These are phyloP conservation scores for Cossypha dichroa DNA, from an alignment of 2,797 vertebrate genomes.

Conservation along the genomic window DNA sequence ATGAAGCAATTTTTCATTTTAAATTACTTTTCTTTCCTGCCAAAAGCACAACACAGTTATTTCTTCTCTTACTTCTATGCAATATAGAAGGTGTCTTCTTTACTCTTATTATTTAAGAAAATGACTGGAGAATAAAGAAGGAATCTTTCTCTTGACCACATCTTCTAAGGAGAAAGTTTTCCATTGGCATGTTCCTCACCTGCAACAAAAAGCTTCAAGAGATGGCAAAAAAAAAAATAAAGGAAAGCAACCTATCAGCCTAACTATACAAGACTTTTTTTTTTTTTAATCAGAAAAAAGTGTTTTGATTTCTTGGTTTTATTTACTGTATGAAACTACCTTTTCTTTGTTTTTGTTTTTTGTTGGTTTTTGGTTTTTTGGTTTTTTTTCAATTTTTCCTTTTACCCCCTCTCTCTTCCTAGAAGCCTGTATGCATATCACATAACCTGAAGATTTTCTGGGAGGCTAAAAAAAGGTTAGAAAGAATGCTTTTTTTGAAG, in stretches of 20 bases:
- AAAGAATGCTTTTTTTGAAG: not conserved
- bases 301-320: not conserved
- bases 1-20: constrained; percentile 55
- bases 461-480: not conserved
- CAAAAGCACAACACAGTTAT: constrained; percentile 56
- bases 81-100: constrained; percentile 1
- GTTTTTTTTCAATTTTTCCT: fast-evolving
- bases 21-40: constrained; percentile 59
- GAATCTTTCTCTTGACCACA: not conserved
- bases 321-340: not conserved
- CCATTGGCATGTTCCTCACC: constrained; percentile 12
- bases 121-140: not conserved
- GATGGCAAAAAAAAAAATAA: not conserved
- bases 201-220: constrained; percentile 53
- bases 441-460: not conserved
- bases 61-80: constrained; percentile 26
- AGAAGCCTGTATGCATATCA: not conserved
- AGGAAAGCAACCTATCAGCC: not conserved
- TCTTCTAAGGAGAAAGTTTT: constrained; percentile 41
- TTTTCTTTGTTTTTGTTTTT: too few species aligned
- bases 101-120: not conserved
- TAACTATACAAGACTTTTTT: not conserved
- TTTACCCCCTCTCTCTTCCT: fast-evolving
- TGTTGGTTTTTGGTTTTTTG: not conserved
- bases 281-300: not conserved